Base-by-base conservation (phyloP, 2,797 vertebrate genomes). In the Hapalemur alaotrensis region DNA sequence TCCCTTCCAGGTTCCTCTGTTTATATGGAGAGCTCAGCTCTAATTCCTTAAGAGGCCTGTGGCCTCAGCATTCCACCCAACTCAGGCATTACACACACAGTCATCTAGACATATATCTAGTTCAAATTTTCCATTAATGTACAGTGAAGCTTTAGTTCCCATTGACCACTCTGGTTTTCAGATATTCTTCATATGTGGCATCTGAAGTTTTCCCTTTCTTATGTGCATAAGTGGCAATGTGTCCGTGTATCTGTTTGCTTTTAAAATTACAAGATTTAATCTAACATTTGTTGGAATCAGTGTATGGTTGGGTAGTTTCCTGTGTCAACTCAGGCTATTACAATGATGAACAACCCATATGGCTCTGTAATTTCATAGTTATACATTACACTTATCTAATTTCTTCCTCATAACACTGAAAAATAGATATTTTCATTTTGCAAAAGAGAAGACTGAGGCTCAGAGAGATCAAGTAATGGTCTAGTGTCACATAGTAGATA, bases 261-360 rank as follows among this genome's bases (percentile, higher is more conserved):
- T 82, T 61, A 46, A 89, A 94, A 65, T 82, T 88, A 87, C 12
- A 90, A 92, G 43, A 89, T 63, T 91, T 63, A 91, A 93, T 81
- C 20, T 91, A 80, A 46, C 25, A 78, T 81, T 93, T 81, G 11
- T 88, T 93, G 48, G 59, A 93, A 78, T 73, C 30, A 22, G 17
- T 69, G 2, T 32, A 14, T n/a, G 30, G 78, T 22, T 75, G 82
- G 67, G 11, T 70, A 52, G 52, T 75, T 95, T 76, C 82, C 43
- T 63, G 1, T 43, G 22, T 87, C 83, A 65, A 67, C 5, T 73
- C 9, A 70, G 28, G 43, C 61, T 81, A 59, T 13, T 14, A 72
- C n/a, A 59, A 41, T 46, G 52, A 94, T 65, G 38, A 52, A 78
- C 75, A 48, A 28, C 11, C 54, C 25, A 72, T 15, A 48, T 18